Evolutionary conservation across 2,888 invertebrate species (phyloP).

Genomic region (Agrotis clavis): DNA sequence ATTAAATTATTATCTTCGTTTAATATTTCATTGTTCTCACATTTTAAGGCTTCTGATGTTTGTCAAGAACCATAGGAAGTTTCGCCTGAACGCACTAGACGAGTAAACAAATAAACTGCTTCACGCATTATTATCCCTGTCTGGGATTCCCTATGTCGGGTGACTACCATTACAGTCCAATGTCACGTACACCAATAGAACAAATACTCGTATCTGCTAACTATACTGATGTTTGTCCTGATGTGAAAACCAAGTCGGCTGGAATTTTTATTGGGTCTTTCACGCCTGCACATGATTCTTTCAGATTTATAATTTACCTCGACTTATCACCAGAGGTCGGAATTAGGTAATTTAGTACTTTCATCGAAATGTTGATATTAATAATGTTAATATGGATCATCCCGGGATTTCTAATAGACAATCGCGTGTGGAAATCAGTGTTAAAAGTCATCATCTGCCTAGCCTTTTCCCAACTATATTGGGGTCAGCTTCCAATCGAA

Average conservation of each 20-base stretch:
- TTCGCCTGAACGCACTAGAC: conserved; percentile 16
- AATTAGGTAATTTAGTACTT: too few species aligned
- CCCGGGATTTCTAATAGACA: too few species aligned
- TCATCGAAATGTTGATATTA: too few species aligned
- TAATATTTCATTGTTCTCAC: background rate
- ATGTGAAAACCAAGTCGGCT: conserved; percentile 5
- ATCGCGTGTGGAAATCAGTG: too few species aligned
- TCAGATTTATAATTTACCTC: too few species aligned
- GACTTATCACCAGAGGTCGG: too few species aligned
- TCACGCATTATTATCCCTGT: conserved; percentile 21
- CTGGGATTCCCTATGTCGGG: conserved; percentile 49
- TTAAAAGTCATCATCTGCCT: too few species aligned
- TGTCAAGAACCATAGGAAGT: conserved; percentile 11
- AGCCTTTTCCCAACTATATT: too few species aligned
- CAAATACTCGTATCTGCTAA: conserved; percentile 19
- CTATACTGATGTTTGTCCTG: conserved; percentile 17
- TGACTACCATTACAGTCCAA: conserved; percentile 23
- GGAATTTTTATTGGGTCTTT: background rate
- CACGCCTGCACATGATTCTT: background rate
- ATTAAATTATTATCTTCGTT: background rate
- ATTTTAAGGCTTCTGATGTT: conserved; percentile 7
- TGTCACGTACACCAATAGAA: conserved; percentile 54
- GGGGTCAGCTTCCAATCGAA: too few species aligned
- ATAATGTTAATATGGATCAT: too few species aligned
- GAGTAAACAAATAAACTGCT: conserved; percentile 41